These are phyloP conservation scores for Parus major DNA, from an alignment of 2,113 vertebrate species.

Conservation along the genomic window DNA sequence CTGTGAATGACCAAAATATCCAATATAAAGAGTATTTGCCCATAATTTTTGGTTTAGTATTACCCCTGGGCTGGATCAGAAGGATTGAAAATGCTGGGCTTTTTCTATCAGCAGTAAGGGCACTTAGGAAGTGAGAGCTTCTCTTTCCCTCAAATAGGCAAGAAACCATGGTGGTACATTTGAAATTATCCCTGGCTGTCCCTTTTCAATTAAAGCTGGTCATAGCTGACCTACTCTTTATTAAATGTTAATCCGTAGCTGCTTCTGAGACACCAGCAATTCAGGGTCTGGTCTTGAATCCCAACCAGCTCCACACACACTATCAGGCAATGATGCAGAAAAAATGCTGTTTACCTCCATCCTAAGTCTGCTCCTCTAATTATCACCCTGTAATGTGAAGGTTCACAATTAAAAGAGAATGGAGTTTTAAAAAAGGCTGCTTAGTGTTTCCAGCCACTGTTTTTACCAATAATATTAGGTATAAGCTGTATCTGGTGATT, in stretches of 20 bases:
- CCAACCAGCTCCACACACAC: neutral
- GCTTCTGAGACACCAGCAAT: constrained; percentile 9
- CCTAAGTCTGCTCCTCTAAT: constrained; percentile 21
- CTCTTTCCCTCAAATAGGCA: neutral
- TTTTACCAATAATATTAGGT: neutral
- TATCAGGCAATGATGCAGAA: constrained; percentile 30
- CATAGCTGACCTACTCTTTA: constrained; percentile 70
- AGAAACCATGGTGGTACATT: neutral
- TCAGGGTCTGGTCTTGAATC: constrained; percentile 59
- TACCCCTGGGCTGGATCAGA: neutral
- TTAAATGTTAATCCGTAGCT: constrained; percentile 66
- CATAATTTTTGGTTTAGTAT: neutral
- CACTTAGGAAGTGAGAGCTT: neutral
- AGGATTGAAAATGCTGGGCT: neutral
- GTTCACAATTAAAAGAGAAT: constrained; percentile 24
- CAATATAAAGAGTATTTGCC: neutral
- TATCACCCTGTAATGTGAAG: constrained; percentile 31
- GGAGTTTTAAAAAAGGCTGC: neutral
- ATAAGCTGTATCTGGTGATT: neutral
- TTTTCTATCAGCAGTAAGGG: neutral
- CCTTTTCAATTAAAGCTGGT: constrained; percentile 67
- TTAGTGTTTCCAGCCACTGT: neutral
- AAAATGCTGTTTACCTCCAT: constrained; percentile 1
- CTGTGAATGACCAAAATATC: neutral
- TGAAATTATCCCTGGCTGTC: constrained; percentile 45